Conservation (phyloP, 2,797 vertebrate genomes). For the Sternotherus odoratus region DNA sequence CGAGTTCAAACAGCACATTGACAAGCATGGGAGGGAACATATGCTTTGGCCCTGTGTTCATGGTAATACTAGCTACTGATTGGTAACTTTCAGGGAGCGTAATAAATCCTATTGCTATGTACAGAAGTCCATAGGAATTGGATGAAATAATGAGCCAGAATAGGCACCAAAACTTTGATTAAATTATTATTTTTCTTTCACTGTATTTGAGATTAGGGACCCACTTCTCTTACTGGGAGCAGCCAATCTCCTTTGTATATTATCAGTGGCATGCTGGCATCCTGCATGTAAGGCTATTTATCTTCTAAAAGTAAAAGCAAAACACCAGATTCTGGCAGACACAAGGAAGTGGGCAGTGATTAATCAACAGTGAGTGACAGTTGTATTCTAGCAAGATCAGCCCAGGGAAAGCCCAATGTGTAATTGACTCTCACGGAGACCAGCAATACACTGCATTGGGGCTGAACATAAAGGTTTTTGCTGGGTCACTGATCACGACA, state of each 20-base stretch:
- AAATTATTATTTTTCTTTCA: neutral
- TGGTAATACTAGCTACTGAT: fast-evolving
- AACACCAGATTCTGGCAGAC: neutral
- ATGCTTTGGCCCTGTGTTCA: neutral
- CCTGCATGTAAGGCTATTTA: neutral
- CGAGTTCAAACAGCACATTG: neutral
- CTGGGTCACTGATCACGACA: neutral
- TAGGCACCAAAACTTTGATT: neutral
- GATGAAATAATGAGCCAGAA: neutral
- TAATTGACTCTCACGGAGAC: neutral
- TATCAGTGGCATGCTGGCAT: neutral
- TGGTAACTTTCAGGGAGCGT: neutral
- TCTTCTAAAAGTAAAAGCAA: neutral
- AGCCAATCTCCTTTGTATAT: neutral
- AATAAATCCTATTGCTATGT: neutral
- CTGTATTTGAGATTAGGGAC: neutral
- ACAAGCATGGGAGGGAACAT: neutral
- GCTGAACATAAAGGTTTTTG: neutral
- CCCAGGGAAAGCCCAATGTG: neutral
- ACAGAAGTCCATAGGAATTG: neutral
- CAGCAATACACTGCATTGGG: neutral
- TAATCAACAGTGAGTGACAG: neutral
- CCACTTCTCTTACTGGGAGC: neutral
- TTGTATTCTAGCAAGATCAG: neutral
- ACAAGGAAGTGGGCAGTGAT: neutral